Base-by-base conservation (phyloP, 2,113 vertebrate genomes). In the Phylloscopus trochilus region DNA sequence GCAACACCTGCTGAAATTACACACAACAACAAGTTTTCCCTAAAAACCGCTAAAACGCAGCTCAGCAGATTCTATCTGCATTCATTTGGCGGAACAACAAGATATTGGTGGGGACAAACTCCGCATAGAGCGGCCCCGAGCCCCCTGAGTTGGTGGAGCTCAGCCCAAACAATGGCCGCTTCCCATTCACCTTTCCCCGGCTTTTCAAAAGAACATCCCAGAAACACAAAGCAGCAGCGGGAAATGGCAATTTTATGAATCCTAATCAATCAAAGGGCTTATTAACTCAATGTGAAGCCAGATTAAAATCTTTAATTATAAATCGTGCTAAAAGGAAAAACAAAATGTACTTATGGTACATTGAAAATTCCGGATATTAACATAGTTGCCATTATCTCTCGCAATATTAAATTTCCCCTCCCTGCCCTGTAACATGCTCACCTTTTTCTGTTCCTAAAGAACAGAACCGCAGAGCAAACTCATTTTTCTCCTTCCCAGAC, bases 281-380 rank as follows among this genome's bases (percentile, higher is more conserved):
- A 98, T 98, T 98, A 98, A 98, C 98, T 98, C 98, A 98, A 98
- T 98, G 98, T 98, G 98, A 98, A 98, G 98, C 98, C 98, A 98
- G 98, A 98, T 98, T 98, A 98, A 98, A 98, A 98, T 98, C 98
- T 98, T 98, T 98, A 98, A 98, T 98, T 98, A 98, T 98, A 98
- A 98, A 98, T 98, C 97, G 98, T 95, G 97, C 98, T 98, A 98
- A 98, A 98, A 98, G 98, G 98, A 98, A 98, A 98, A 98, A 98
- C 98, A 98, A 98, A 98, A 98, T 98, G 98, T 98, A 98, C 98
- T 98, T 98, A 98, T 97, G 95, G 97, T 96, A 98, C 97, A 97
- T 97, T 98, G 98, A 98, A 98, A 98, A 98, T 98, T 97, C 98
- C 98, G 98, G 98, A 98, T 98, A 98, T 98, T 98, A 98, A 98